Evolutionary conservation across 2,113 vertebrate species (phyloP).

Genomic region (Oostethus manadensis): DNA sequence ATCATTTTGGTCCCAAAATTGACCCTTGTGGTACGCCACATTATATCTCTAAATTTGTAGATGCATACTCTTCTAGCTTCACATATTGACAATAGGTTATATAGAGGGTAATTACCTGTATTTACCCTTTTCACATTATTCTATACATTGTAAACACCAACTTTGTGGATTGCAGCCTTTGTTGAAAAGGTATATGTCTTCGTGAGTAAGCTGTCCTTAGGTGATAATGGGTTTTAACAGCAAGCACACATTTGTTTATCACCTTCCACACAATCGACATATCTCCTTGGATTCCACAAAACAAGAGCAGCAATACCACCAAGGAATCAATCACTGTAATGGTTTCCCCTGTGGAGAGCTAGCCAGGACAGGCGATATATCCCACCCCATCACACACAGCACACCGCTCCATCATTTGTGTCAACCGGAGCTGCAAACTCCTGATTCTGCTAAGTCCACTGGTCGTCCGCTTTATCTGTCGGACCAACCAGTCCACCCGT

Average conservation of each 20-base stretch:
- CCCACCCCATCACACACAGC: conserved; percentile 37
- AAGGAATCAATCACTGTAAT: conserved; percentile 50
- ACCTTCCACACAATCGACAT: conserved; percentile 23
- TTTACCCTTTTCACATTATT: background rate
- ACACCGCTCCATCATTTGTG: conserved; percentile 50
- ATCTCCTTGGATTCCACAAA: conserved; percentile 17
- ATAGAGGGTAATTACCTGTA: background rate
- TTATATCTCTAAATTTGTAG: no score
- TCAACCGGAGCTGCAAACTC: conserved; percentile 32
- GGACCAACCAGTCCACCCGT: conserved; percentile 23
- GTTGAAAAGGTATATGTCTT: background rate
- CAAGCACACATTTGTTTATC: conserved; percentile 38
- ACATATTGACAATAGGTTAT: no score
- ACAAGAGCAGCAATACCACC: conserved; percentile 24
- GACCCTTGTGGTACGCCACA: no score
- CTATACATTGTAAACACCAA: background rate
- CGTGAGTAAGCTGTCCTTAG: background rate
- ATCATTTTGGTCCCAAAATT: no score
- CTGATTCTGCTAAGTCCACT: conserved; percentile 39
- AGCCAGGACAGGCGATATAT: conserved; percentile 46
- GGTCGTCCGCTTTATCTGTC: conserved; percentile 35
- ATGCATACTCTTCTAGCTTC: no score
- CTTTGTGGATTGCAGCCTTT: background rate
- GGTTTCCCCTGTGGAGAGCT: conserved; percentile 31
- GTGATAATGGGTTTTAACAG: conserved; percentile 20